Evolutionary conservation across 2,113 vertebrate species (phyloP), one percentile per base, ranked within the genome.

Genomic region (Oryzias melastigma): DNA sequence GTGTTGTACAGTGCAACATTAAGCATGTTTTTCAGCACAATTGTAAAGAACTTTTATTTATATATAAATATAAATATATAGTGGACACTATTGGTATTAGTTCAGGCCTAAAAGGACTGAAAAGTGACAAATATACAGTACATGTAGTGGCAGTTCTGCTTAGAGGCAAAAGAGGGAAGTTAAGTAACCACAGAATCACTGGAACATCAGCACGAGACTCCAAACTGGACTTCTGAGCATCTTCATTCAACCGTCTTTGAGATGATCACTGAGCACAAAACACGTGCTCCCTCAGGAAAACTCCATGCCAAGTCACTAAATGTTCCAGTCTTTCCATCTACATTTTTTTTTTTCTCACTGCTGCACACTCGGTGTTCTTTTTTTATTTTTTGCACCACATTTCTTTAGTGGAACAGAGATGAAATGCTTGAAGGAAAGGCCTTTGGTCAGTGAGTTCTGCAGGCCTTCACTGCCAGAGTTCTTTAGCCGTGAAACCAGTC

Each of bases 231-330:
- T 64, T 54, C 24, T 53, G 4, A 35, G 14, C 13, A 14, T 68
- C 74, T 68, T 51, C 48, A 24, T 46, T 62, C 63, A 45, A 64
- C 63, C 71, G 71, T 67, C 35, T 68, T 68, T 77, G 66, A 46
- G 50, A 58, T 52, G 10, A 52, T 58, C 87, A 84, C 53, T 62
- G 64, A 22, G 16, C 16, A 2, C 5, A 20, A 68, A 73, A 80
- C 87, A 89, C 80, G 83, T 87, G 88, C 69, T 79, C 77, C 86
- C 79, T 84, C 7, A 51, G 81, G 87, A 75, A 73, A 5, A 55
- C 78, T 88, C 88, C 86, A 85, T 90, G 87, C 81, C 69, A 57
- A 71, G 79, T 74, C 52, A 71, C 79, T 73, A 75, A 89, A 83
- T 72, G 79, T 65, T 82, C 60, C 14, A 58, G 64, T 73, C 59